Evolutionary conservation across 2,113 vertebrate species (phyloP), one percentile per base, ranked within the genome.

Genomic region (Xyrauchen texanus): DNA sequence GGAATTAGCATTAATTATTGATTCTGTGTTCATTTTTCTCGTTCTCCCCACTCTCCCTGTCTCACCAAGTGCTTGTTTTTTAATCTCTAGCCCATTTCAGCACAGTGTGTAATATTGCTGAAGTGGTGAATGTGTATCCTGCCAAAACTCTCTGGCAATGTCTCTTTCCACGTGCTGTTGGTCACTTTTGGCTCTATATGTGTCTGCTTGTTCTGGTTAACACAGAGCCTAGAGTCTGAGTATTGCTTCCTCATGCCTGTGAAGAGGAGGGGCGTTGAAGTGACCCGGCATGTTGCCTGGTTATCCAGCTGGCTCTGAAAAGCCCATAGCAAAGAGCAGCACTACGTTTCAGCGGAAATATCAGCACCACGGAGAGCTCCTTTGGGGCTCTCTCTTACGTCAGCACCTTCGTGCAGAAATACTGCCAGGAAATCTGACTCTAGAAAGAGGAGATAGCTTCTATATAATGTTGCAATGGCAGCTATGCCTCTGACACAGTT

Each of bases 61-160:
- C 62, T 47, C 11, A 60, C 63, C 13, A 66, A 78, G 69, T 52
- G 49, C 64, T 74, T 73, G 46, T 63, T 61, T 70, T 78, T 78
- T 74, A 82, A 82, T 82, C 76, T 78, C 67, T 69, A 68, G 65
- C 15, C 71, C 61, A 75, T 79, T 74, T 78, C 69, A 82, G 64
- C 49, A 68, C 76, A 67, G 53, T 64, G 53, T 78, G 81, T 16
- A 55, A 72, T 74, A 65, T 74, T 69, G 76, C 49, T 75, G 49
- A 82, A 79, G 70, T 70, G 63, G 77, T 57, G 76, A 82, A 65
- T 82, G 57, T 3, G 57, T 34, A 57, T 67, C 57, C 63, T 82
- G 76, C 69, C 76, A 78, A 83, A 44, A 65, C 52, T 42, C 45
- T 60, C 55, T 57, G 34, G 34, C 60, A 79, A 52, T 53, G 9